Percentiles rank a stretch among this genome's conserved stretches.
Conservation (phyloP, 2,888 invertebrate species). For the Caradrina clavipalpis region DNA sequence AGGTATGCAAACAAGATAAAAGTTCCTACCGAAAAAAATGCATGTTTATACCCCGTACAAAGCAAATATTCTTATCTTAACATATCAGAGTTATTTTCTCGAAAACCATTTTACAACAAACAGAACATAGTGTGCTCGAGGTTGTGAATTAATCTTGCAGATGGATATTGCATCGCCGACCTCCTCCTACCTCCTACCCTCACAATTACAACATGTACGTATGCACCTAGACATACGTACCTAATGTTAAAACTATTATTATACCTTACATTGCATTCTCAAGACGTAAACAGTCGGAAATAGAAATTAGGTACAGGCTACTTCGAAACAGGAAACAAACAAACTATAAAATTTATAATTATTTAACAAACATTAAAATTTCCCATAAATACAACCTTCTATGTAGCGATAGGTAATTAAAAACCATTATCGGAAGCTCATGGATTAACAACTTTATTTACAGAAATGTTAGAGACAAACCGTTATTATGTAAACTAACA, state of each 20-base stretch:
- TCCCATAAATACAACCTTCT: conserved; percentile 75
- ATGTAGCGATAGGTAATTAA: conserved; percentile 71
- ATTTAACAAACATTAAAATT: conserved; percentile 77
- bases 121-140: conserved; percentile 52
- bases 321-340: conserved; percentile 67
- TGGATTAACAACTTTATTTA: conserved; percentile 83
- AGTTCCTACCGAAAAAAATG: conserved; percentile 55
- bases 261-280: conserved; percentile 65
- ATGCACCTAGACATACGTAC: conserved; percentile 52
- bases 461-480: conserved; percentile 74
- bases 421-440: conserved; percentile 75
- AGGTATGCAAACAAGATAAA: conserved; percentile 45
- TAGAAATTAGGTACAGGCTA: conserved; percentile 48
- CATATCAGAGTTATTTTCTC: conserved; percentile 42
- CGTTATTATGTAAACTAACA: conserved; percentile 63
- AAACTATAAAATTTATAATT: conserved; percentile 74
- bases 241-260: conserved; percentile 60
- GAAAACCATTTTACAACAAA: conserved; percentile 48
- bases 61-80: conserved; percentile 56
- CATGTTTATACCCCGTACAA: conserved; percentile 52
- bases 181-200: conserved; percentile 45
- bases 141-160: conserved; percentile 50
- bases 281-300: conserved; percentile 58
- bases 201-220: conserved; percentile 60
- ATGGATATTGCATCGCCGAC: conserved; percentile 59